Evolutionary conservation across 2,888 invertebrate genomes (phyloP), one percentile per base, ranked within the genome.

Genomic region (Seira ritae): DNA sequence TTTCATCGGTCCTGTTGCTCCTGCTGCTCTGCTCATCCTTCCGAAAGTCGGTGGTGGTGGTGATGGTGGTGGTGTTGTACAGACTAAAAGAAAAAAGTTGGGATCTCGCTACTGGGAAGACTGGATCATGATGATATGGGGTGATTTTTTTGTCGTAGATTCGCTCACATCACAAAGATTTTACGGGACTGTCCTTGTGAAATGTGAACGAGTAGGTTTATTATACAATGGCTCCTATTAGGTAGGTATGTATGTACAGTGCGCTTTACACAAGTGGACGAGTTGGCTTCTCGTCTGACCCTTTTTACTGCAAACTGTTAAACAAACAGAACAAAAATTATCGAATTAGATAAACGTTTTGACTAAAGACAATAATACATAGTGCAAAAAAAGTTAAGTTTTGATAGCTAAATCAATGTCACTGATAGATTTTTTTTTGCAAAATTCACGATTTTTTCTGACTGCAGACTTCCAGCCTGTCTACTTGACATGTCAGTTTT

Each of bases 301-400:
- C 10, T 12, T 15, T 72, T 74, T 80, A 80, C 80, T 80, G 80
- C 73, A 80, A 80, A 62, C 80, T 80, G 80, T 62, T 72, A 73
- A 17, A 20, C 31, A 46, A 50, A 73, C 50, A 73, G 55, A 71
- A 70, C 23, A 46, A 72, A 20, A 71, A 23, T 22, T 4, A 50
- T 3, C 17, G 10, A 68, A 10, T 17, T 68, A 19, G 46, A 69
- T 42, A 69, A 67, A 69, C 55, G 17, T 55, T 31, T 55, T 55
- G 42, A 12, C 42, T 42, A 42, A 12, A 42, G 6, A 42, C 42
- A 8, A 8, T 42, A 42, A 42, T 8, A 42, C 12, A 42, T 6
- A 42, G 12, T 42, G 12, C 42, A n/a, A n/a, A n/a, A n/a, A n/a
- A n/a, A n/a, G n/a, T 55, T 55, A 55, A 55, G 3, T 55, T n/a